These are phyloP conservation scores for Picathartes gymnocephalus DNA, from an alignment of 2,113 vertebrate genomes.

Conservation along the genomic window DNA sequence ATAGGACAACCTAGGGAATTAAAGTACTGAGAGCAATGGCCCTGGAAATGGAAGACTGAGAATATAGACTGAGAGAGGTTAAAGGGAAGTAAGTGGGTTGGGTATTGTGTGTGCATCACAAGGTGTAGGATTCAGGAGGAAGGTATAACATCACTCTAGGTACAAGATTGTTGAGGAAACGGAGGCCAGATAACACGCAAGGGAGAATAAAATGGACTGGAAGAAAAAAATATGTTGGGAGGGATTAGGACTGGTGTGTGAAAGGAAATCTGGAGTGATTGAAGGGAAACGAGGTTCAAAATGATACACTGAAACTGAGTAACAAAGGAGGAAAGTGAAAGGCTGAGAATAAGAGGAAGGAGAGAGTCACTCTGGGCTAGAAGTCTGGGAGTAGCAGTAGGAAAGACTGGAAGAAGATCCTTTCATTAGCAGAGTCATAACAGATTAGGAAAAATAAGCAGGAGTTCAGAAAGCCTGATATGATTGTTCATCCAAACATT, in stretches of 20 bases:
- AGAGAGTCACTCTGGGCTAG: background rate
- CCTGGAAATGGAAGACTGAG: background rate
- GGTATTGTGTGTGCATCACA: background rate
- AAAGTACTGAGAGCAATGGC: background rate
- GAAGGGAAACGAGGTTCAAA: background rate
- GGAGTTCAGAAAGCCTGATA: background rate
- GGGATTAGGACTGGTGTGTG: background rate
- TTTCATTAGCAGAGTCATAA: background rate
- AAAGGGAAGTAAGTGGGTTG: background rate
- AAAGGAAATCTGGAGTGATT: background rate
- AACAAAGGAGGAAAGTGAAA: background rate
- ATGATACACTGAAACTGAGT: background rate
- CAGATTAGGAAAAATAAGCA: background rate
- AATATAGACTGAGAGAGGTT: background rate
- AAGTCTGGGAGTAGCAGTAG: background rate
- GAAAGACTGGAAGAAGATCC: background rate
- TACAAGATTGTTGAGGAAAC: accelerated
- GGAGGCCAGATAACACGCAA: background rate
- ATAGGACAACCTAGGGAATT: background rate
- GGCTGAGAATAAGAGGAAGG: background rate
- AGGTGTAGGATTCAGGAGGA: background rate
- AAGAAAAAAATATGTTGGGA: background rate
- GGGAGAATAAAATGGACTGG: background rate
- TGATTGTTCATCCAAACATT: background rate
- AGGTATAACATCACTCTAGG: background rate